A percentile compares a stretch with the other conserved stretches of the same genome.
These are phyloP conservation scores for Acleris emargana DNA, from an alignment of 2,888 invertebrate genomes.

Conservation along the genomic window DNA sequence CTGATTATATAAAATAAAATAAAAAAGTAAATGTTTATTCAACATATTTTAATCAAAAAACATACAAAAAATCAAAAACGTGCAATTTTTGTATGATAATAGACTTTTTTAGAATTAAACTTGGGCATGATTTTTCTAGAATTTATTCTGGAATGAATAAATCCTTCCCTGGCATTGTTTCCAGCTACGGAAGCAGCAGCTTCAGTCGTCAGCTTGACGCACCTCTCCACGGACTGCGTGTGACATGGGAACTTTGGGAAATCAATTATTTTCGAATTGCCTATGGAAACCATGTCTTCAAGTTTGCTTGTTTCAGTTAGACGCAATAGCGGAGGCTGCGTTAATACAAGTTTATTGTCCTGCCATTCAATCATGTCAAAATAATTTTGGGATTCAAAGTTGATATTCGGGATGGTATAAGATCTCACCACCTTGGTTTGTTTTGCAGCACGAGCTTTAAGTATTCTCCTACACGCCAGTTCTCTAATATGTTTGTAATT, in stretches of 20 bases:
- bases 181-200: not conserved
- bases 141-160: not conserved
- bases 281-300: not conserved
- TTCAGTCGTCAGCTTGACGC: slow-evolving; percentile 15
- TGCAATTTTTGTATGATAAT: too few species aligned
- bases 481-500: too few species aligned
- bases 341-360: not conserved
- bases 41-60: too few species aligned
- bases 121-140: slow-evolving; percentile 2
- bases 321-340: not conserved
- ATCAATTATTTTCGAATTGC: slow-evolving; percentile 6
- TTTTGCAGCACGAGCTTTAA: not conserved
- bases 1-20: too few species aligned
- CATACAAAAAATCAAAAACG: too few species aligned
- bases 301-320: not conserved
- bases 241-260: slow-evolving; percentile 19
- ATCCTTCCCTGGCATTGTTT: not conserved
- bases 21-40: too few species aligned
- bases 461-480: too few species aligned
- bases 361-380: slow-evolving; percentile 15
- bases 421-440: slow-evolving; percentile 3
- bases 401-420: slow-evolving; percentile 7
- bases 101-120: slow-evolving; percentile 1
- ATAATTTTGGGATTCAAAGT: slow-evolving; percentile 9
- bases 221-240: slow-evolving; percentile 13